phyloP scores from a whole-genome alignment of 2,797 vertebrate genomes.

The Hemitrygon akajei region DNA sequence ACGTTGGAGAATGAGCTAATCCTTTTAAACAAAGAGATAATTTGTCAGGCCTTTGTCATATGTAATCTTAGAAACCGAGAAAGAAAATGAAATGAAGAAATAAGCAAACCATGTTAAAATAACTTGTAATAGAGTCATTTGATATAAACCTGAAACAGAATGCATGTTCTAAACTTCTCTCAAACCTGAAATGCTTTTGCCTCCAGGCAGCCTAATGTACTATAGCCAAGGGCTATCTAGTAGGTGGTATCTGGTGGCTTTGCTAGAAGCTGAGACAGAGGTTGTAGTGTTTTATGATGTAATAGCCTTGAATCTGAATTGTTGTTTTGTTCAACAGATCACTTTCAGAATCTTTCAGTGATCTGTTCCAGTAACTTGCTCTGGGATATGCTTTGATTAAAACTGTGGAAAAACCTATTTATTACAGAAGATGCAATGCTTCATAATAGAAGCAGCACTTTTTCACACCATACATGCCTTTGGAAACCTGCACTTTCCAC shows the following conservation, averaged over 20 bases:
- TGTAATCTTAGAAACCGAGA: constrained; percentile 21
- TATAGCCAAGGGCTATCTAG: neutral
- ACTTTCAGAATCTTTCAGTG: neutral
- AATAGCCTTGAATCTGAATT: neutral
- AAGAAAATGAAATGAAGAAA: neutral
- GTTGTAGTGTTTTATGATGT: neutral
- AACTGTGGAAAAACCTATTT: neutral
- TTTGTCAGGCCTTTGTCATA: neutral
- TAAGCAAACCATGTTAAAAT: neutral
- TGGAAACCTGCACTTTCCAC: constrained; percentile 3
- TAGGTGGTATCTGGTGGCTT: neutral
- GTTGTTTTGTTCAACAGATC: neutral
- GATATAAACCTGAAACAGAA: constrained; percentile 7
- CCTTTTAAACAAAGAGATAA: neutral
- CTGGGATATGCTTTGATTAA: neutral
- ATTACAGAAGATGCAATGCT: neutral
- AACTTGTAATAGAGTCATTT: neutral
- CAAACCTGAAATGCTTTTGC: neutral
- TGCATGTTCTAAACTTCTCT: neutral
- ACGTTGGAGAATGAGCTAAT: neutral
- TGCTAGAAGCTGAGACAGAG: neutral
- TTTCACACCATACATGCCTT: neutral
- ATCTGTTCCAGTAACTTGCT: neutral
- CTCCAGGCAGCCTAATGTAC: neutral
- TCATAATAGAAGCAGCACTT: neutral